Evolutionary conservation across 2,113 vertebrate species (phyloP), one percentile per base, ranked within the genome.

Genomic region (Mugil cephalus): DNA sequence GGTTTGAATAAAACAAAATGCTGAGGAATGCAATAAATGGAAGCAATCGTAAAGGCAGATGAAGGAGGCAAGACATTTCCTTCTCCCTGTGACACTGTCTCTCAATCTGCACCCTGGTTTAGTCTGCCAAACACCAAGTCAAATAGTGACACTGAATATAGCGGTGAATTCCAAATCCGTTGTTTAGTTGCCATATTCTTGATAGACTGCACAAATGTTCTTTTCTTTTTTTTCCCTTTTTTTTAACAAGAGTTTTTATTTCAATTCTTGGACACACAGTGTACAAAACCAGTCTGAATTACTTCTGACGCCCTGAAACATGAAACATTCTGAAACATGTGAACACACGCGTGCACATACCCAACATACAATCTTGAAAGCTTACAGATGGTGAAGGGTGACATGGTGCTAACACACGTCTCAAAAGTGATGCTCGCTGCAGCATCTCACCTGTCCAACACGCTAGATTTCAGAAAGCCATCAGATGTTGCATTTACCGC

Each of bases 361-460:
- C 13, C 10, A 51, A 61, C 58, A 40, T 50, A 8, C 68, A 74
- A 21, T n/a, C 17, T 71, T 84, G 88, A 93, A 87, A 79, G 88
- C 87, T 73, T 94, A 74, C 93, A 94, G 93, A 94, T 93, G 93
- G 93, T 90, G 84, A 89, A 83, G 78, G 90, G 82, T 91, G 93
- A 93, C 92, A 90, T 63, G 85, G 93, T 78, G 93, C 92, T 93
- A 93, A 91, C 90, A 86, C 83, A 55, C 89, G 69, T 92, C 90
- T 92, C 82, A 88, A 87, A 92, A 92, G 92, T 89, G 93, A 89
- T 80, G 87, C 89, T 87, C 66, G 75, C 88, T 69, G 80, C 90
- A 89, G 87, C 90, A 86, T 92, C 93, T 94, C 92, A 94, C 93
- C 93, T 94, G 93, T 94, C 93, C 92, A 91, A 93, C 87, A 82